Evolutionary conservation across 2,797 vertebrate genomes (phyloP).

Genomic region (Dallia pectoralis): DNA sequence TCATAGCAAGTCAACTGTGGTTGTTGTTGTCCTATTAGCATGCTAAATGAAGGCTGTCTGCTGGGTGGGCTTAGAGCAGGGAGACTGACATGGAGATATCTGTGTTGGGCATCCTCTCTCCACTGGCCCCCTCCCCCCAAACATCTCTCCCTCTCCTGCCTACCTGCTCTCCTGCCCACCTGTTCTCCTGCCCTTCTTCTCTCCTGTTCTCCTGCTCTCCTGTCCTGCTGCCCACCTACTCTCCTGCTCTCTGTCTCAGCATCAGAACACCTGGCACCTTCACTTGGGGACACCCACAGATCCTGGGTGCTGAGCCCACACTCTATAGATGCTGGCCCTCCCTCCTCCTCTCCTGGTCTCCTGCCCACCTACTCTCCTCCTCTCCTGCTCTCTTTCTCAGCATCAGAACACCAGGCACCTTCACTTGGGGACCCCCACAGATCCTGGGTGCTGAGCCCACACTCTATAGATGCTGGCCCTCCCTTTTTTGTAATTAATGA

Average conservation of each 20-base stretch:
- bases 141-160: not conserved
- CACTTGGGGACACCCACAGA: constrained; percentile 6
- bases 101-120: not conserved
- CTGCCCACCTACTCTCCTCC: not conserved
- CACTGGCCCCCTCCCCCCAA: not conserved
- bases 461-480: not conserved
- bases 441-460: constrained; percentile 6
- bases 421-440: constrained; percentile 1
- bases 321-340: not conserved
- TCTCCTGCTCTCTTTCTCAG: not conserved
- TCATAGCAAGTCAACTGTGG: constrained; percentile 79
- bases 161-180: not conserved
- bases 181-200: not conserved
- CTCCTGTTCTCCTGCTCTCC: not conserved
- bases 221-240: not conserved
- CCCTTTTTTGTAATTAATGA: constrained; percentile 62
- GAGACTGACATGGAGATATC: constrained; percentile 12
- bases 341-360: not conserved
- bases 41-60: constrained; percentile 43
- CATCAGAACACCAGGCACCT: not conserved
- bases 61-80: not conserved
- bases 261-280: not conserved
- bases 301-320: constrained; percentile 2
- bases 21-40: constrained; percentile 33
- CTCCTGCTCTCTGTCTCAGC: not conserved